Percentiles rank a stretch among this genome's conserved stretches.
These are phyloP conservation scores for Platalea minor DNA, from an alignment of 2,797 vertebrate species.

Conservation along the genomic window DNA sequence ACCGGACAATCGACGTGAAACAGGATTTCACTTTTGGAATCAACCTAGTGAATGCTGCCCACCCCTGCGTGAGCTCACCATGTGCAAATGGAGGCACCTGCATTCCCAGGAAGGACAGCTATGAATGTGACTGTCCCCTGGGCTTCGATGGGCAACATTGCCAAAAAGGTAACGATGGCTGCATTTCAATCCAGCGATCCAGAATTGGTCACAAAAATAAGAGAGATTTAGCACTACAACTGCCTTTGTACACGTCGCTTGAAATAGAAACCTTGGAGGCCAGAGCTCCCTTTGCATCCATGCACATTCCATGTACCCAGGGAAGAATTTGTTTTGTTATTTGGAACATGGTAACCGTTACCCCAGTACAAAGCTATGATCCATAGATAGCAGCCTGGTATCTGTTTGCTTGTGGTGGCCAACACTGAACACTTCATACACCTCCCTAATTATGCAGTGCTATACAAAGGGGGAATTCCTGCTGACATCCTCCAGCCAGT, in stretches of 20 bases:
- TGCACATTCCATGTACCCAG: neutral
- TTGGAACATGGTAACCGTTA: neutral
- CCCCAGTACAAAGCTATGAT: neutral
- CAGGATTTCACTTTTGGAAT: slow-evolving; percentile 81
- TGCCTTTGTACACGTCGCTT: neutral
- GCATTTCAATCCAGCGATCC: neutral
- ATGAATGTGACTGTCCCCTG: slow-evolving; percentile 93
- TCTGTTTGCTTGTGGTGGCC: neutral
- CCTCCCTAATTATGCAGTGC: neutral
- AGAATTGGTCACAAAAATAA: neutral
- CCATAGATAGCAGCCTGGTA: neutral
- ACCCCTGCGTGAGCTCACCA: slow-evolving; percentile 86
- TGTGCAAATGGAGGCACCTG: slow-evolving; percentile 92
- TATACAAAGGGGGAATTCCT: neutral
- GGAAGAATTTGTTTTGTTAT: neutral
- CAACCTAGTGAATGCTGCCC: slow-evolving; percentile 86
- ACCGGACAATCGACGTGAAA: slow-evolving; percentile 82
- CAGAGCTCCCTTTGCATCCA: neutral
- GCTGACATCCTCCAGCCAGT: neutral
- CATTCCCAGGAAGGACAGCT: slow-evolving; percentile 86
- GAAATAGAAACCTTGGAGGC: neutral
- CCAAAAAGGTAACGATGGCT: slow-evolving; percentile 86
- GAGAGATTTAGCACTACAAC: neutral
- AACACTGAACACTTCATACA: neutral
- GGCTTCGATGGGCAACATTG: slow-evolving; percentile 92